Percentiles rank a stretch among this genome's conserved stretches.
phyloP scores from a whole-genome alignment of 2,797 vertebrate genomes.

The Setipinna tenuifilis region DNA sequence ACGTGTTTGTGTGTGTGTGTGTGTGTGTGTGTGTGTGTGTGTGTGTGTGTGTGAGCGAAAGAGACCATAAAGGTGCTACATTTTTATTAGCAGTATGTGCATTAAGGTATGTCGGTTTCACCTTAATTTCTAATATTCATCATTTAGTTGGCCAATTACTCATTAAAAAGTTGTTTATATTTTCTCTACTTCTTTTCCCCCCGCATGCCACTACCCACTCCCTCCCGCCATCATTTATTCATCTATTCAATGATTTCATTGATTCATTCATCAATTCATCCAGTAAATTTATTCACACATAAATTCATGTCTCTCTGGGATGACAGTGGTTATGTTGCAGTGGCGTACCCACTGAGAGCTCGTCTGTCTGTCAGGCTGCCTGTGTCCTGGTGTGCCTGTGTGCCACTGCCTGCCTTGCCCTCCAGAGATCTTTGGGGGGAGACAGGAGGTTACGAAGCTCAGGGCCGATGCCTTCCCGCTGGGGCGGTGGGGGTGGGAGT shows the following conservation, averaged over 20 bases:
- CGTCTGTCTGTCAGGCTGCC: no score
- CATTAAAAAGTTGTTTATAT: neutral
- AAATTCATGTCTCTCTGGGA: neutral
- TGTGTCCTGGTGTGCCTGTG: neutral
- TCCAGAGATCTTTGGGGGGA: conserved; percentile 77
- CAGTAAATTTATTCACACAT: neutral
- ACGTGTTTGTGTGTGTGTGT: no score
- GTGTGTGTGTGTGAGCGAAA: no score
- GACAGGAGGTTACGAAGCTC: conserved; percentile 65
- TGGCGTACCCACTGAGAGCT: no score
- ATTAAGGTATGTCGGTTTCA: neutral
- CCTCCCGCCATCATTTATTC: neutral
- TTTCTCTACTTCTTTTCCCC: neutral
- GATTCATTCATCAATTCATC: neutral
- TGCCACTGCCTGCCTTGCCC: neutral
- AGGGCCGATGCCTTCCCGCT: neutral
- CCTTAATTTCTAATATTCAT: neutral
- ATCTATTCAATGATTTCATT: neutral
- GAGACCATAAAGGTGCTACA: no score
- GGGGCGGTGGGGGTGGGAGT: no score
- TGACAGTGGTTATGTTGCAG: neutral
- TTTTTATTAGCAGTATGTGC: neutral
- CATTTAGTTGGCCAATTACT: neutral
- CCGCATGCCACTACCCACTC: neutral
- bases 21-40: no score